Evolutionary conservation across 2,113 vertebrate genomes (phyloP).

Genomic region (Crypturellus undulatus): DNA sequence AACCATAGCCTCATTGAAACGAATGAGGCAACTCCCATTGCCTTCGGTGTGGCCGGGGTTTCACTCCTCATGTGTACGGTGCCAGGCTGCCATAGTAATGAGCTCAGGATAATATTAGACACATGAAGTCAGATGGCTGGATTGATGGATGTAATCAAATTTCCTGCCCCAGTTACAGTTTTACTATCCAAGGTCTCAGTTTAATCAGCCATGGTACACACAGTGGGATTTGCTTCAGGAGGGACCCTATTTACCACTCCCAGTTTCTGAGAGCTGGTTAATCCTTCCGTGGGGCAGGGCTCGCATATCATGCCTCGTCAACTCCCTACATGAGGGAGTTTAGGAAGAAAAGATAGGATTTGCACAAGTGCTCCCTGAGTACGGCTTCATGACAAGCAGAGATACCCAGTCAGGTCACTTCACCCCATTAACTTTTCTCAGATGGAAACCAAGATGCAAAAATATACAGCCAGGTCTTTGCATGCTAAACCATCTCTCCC

Average conservation of each 20-base stretch:
- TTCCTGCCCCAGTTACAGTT: conserved; percentile 10
- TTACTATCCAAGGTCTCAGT: conserved; percentile 8
- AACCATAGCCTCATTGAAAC: not conserved
- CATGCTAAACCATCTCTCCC: not conserved
- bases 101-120: not conserved
- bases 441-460: not conserved
- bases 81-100: not conserved
- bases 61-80: not conserved
- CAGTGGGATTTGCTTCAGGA: conserved; percentile 43
- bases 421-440: conserved; percentile 31
- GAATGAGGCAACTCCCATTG: not conserved
- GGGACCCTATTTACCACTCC: conserved; percentile 5
- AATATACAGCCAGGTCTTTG: not conserved
- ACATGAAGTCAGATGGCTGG: not conserved
- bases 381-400: not conserved
- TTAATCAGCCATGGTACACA: not conserved
- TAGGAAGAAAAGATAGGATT: not conserved
- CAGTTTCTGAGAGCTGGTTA: conserved; percentile 22
- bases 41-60: not conserved
- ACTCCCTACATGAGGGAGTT: not conserved
- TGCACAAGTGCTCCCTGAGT: not conserved
- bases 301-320: conserved; percentile 23
- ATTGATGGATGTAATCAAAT: conserved; percentile 22
- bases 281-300: not conserved
- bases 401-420: conserved; percentile 23